A percentile compares a stretch with the other conserved stretches of the same genome.
Conservation (phyloP, 2,797 vertebrate species). For the Helarctos malayanus region DNA sequence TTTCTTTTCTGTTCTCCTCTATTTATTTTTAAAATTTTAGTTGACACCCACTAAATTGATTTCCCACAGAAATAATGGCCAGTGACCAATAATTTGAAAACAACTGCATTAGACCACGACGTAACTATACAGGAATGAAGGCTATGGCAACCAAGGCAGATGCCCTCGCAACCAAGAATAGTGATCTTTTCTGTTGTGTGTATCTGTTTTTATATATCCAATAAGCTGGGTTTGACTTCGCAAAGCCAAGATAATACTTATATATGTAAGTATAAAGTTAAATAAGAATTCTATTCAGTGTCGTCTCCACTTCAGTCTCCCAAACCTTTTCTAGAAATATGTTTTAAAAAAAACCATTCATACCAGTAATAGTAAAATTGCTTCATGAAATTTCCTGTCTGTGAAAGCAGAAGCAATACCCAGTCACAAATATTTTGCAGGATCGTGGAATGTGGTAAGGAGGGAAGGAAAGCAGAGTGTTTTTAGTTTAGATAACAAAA, state of each 20-base stretch:
- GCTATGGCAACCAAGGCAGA: background rate
- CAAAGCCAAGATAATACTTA: background rate
- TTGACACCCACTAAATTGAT: constrained; percentile 10
- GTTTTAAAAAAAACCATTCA: background rate
- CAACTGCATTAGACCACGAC: background rate
- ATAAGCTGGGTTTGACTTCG: background rate
- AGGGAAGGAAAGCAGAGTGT: background rate
- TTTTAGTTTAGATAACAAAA: constrained; percentile 23
- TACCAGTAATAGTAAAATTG: background rate
- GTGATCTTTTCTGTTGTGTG: background rate
- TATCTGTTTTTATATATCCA: background rate
- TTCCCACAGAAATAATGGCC: background rate
- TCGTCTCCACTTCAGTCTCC: background rate
- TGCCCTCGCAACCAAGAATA: background rate
- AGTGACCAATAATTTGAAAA: constrained; percentile 49
- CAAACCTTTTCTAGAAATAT: constrained; percentile 14
- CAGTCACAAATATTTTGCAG: background rate
- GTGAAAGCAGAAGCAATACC: background rate
- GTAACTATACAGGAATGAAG: background rate
- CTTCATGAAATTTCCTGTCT: constrained; percentile 4
- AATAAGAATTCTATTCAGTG: background rate
- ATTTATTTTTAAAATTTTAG: constrained; percentile 43
- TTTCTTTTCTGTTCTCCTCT: background rate
- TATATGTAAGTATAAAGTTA: background rate
- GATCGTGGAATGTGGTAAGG: background rate